These are phyloP conservation scores for Loris lydekkerianus DNA, from an alignment of 2,797 vertebrate species.

Conservation along the genomic window DNA sequence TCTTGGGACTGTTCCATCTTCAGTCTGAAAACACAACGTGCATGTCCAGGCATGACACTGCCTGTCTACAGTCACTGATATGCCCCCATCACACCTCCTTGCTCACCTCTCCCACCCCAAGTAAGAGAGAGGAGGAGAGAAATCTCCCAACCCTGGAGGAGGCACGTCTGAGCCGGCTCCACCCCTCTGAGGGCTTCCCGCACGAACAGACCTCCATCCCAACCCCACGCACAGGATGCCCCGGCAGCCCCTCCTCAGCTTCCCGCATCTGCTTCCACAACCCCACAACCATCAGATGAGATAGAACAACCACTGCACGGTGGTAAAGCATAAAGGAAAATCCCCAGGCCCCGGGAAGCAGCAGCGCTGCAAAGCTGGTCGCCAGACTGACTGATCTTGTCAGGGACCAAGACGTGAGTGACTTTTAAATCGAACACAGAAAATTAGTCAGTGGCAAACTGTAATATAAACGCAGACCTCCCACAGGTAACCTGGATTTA, in stretches of 20 bases:
- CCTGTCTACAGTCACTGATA: no score
- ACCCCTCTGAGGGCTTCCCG: rapidly evolving
- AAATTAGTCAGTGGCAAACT: rapidly evolving
- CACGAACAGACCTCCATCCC: rapidly evolving
- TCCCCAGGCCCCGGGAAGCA: no score
- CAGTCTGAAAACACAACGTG: slow-evolving; percentile 23
- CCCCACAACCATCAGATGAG: no score
- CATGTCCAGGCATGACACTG: no score
- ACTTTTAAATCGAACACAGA: background rate
- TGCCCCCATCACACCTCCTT: background rate
- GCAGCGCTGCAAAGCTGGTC: rapidly evolving
- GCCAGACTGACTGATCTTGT: rapidly evolving
- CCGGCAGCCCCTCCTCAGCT: rapidly evolving
- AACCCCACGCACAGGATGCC: rapidly evolving
- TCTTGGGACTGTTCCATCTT: slow-evolving; percentile 69
- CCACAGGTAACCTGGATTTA: rapidly evolving
- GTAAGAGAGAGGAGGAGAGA: no score
- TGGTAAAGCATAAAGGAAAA: background rate
- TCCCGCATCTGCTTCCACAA: rapidly evolving
- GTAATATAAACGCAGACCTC: background rate
- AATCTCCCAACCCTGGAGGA: rapidly evolving
- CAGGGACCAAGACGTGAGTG: no score
- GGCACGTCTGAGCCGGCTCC: rapidly evolving
- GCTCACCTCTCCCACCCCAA: background rate
- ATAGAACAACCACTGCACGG: rapidly evolving